These are phyloP conservation scores for Trialeurodes vaporariorum DNA, from an alignment of 1,140 invertebrate genomes.

Conservation along the genomic window DNA sequence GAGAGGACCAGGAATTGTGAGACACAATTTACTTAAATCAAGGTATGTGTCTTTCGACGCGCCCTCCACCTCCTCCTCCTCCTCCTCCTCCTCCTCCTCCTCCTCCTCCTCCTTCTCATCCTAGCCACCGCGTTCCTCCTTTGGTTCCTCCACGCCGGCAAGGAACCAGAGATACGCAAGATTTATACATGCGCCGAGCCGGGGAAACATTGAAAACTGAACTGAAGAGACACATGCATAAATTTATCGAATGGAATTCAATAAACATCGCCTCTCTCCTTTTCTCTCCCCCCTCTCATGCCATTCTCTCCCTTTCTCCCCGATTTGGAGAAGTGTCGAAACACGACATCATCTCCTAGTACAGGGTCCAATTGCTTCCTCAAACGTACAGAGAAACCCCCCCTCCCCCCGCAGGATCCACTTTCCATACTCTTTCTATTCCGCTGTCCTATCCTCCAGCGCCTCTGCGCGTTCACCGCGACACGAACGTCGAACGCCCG, in stretches of 20 bases:
- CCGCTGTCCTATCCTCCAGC: too few relatives aligned
- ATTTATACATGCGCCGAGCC: not conserved
- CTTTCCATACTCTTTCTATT: too few relatives aligned
- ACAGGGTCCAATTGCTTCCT: not conserved
- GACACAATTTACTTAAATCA: not conserved
- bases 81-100: too few relatives aligned
- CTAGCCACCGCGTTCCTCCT: not conserved
- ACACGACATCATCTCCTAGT: not conserved
- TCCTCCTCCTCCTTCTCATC: too few relatives aligned
- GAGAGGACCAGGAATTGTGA: not conserved
- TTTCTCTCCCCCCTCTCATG: not conserved
- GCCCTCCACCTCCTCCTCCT: not conserved
- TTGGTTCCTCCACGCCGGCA: not conserved
- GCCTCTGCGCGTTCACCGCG: too few relatives aligned
- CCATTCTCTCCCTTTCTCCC: too few relatives aligned
- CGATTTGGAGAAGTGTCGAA: too few relatives aligned
- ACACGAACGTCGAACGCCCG: too few relatives aligned
- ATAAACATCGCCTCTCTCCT: not conserved
- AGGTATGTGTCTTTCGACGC: not conserved
- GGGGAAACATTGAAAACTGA: not conserved
- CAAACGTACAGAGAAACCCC: not conserved
- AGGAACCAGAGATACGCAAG: not conserved
- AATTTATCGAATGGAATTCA: not conserved
- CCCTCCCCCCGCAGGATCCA: not conserved
- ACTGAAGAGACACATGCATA: not conserved